Base-by-base conservation (phyloP, 2,113 vertebrate genomes). In the Accipiter virgatus region DNA sequence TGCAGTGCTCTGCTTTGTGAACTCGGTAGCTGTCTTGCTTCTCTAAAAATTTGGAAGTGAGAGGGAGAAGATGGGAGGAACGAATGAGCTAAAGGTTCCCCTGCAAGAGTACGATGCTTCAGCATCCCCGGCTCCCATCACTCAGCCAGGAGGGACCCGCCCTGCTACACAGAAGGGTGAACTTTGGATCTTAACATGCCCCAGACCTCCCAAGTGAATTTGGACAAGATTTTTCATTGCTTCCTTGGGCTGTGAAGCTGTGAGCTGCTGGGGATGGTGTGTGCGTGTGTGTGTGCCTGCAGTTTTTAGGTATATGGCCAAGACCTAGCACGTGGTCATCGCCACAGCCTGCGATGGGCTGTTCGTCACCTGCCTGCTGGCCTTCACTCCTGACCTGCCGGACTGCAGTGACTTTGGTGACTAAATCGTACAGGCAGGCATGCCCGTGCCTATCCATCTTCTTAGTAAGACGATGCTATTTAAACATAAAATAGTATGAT, bases 201-300 rank as follows among this genome's bases (percentile, higher is more conserved):
- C n/a, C 9, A 8, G n/a, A n/a, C 32, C 58, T 55, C 65, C 29
- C 38, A 22, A 3, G 18, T 22, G 29, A 72, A 34, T 18, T 4
- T 56, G 38, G 43, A 14, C 36, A 26, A 9, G 52, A 6, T 10
- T 56, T 40, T 77, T 40, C 34, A 6, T 34, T 31, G 11, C 7
- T 61, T 58, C 66, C 77, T 68, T 16, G 16, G 26, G 53, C 71
- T 25, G 4, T 3, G 36, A 16, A 31, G 40, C 27, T 36, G 25
- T 26, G 10, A 55, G 36, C 17, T 52, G 55, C 45, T 40, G 62
- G 65, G 26, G 34, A 10, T 7, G 18, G 34, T 8, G 20, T 8
- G 1, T 10, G 31, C n/a, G 13, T 11, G 29, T 16, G 9, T 7
- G 34, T 10, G 55, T 7, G 20, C 2, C 2, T 9, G 32, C 20